Percentiles rank a stretch among this genome's conserved stretches.
phyloP scores from a whole-genome alignment of 2,797 vertebrate species.

The Rhadinocentrus ornatus region DNA sequence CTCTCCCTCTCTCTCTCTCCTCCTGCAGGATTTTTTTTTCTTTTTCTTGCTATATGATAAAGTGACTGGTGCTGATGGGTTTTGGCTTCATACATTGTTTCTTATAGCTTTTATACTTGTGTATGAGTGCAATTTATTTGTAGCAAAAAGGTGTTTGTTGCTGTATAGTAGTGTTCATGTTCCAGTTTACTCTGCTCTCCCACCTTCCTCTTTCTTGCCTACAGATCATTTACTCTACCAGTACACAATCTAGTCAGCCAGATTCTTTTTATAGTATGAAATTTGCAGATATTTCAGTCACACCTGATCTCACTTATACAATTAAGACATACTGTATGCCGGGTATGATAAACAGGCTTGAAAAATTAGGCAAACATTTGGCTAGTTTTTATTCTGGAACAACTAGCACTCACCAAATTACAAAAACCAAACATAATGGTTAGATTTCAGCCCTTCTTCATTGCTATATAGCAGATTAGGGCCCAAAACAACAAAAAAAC shows the following conservation, averaged over 20 bases:
- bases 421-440: background rate
- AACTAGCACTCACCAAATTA: background rate
- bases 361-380: background rate
- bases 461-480: background rate
- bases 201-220: background rate
- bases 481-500: too few relatives aligned
- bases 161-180: slow-evolving; percentile 30
- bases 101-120: slow-evolving; percentile 36
- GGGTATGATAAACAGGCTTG: background rate
- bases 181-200: slow-evolving; percentile 30
- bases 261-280: background rate
- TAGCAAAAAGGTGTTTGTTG: slow-evolving; percentile 45
- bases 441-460: background rate
- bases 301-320: background rate
- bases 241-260: background rate
- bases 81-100: slow-evolving; percentile 64
- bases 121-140: slow-evolving; percentile 50
- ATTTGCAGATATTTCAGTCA: background rate
- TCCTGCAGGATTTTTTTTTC: slow-evolving; percentile 46
- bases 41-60: slow-evolving; percentile 56
- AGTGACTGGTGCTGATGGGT: slow-evolving; percentile 57
- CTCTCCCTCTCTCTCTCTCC: slow-evolving; percentile 20
- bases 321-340: background rate
- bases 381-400: background rate
- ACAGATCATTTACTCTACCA: background rate